These are phyloP conservation scores for Rhea americana DNA, from an alignment of 2,113 vertebrate species.

Conservation along the genomic window DNA sequence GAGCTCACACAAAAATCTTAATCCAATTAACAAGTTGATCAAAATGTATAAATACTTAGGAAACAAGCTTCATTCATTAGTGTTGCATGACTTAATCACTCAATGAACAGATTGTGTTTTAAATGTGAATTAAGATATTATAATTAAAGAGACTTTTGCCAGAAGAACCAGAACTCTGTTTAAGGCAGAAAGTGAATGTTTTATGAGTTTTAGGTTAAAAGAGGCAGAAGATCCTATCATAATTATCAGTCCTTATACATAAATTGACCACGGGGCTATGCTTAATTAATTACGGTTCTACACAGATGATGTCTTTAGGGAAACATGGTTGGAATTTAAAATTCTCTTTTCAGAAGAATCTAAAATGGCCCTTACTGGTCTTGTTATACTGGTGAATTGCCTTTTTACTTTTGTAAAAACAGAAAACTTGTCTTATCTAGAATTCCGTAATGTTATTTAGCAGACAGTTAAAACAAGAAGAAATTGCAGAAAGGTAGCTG, in stretches of 20 bases:
- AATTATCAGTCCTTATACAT: not conserved
- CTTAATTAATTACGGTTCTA: not conserved
- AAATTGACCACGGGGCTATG: not conserved
- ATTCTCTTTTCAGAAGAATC: not conserved
- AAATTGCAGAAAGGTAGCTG: not conserved
- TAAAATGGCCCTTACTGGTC: not conserved
- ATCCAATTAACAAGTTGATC: not conserved
- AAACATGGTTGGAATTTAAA: not conserved
- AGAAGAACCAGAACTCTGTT: not conserved
- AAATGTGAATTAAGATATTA: not conserved
- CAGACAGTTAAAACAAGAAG: not conserved
- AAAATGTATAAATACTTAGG: not conserved
- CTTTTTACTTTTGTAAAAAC: not conserved
- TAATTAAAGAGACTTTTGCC: not conserved
- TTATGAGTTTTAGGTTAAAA: not conserved
- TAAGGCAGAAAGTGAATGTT: not conserved
- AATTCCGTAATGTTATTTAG: not conserved
- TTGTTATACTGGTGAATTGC: not conserved
- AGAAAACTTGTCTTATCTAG: not conserved
- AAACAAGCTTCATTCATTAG: not conserved
- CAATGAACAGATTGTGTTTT: too few species aligned
- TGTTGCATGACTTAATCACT: too few species aligned
- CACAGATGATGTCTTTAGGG: not conserved
- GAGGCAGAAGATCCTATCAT: not conserved
- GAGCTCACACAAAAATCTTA: not conserved